A percentile compares a stretch with the other conserved stretches of the same genome.
These are phyloP conservation scores for Balearica regulorum DNA, from an alignment of 2,797 vertebrate genomes.

Conservation along the genomic window DNA sequence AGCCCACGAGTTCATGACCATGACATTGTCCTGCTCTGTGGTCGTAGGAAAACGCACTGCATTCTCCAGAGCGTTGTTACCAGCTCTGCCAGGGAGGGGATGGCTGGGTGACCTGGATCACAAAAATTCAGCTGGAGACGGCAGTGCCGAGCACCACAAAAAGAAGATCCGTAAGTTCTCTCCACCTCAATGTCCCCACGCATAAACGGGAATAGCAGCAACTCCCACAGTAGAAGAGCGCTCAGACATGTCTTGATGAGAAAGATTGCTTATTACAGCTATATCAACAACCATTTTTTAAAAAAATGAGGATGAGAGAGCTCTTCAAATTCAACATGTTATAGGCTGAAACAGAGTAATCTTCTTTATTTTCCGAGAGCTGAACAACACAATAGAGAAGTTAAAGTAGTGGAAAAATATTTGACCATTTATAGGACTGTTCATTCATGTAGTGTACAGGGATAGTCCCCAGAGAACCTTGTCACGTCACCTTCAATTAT, in stretches of 20 bases:
- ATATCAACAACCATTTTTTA: neutral
- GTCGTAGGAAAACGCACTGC: neutral
- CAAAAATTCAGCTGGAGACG: neutral
- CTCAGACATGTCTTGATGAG: neutral
- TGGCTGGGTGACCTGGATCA: neutral
- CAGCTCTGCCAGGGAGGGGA: neutral
- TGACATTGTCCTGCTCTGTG: neutral
- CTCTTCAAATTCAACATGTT: neutral
- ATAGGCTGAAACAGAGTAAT: neutral
- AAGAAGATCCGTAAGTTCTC: neutral
- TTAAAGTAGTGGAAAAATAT: constrained; percentile 1
- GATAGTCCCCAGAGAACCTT: neutral
- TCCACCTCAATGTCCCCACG: neutral
- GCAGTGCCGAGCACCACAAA: neutral
- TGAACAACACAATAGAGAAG: neutral
- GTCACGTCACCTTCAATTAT: neutral
- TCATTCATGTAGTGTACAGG: neutral
- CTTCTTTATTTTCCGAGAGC: neutral
- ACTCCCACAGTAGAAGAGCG: neutral
- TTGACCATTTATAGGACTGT: neutral
- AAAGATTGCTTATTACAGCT: neutral
- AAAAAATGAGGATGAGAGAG: neutral
- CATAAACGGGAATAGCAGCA: neutral
- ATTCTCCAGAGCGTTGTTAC: neutral
- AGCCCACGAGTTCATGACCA: neutral